Evolutionary conservation across 2,797 vertebrate genomes (phyloP), one percentile per base, ranked within the genome.

Genomic region (Microctenopoma steveboyesi): DNA sequence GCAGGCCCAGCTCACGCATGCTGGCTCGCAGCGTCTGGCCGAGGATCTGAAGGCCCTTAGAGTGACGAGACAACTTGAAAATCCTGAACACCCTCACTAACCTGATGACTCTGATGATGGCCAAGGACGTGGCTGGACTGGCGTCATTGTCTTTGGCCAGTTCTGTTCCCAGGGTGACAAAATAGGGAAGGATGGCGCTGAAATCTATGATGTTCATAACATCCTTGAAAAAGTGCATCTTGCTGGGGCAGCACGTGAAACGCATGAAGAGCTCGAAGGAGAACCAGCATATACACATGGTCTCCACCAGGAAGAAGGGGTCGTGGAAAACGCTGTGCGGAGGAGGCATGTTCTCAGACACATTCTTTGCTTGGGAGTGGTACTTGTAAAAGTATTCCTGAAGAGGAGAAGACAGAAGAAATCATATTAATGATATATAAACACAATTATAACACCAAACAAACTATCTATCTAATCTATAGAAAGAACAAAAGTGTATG

Each of bases 131-230:
- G 57, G 95, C 93, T 0, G 94, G 96, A 35, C 95, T 93, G 18
- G 90, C 91, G 0, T 95, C 95, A 2, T 93, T 85, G 78, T 94
- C 91, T 59, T 93, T 94, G 48, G 94, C 95, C 74, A 97, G 77
- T 90, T 97, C 96, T 0, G 96, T 96, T 80, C 95, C 95, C 76
- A 97, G 88, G 0, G 96, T 95, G 69, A 97, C 94, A 69, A 97
- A 97, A 73, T 95, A 97, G 0, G 96, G 96, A 9, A 96, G 81
- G 83, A 97, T 97, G 79, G 96, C 96, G 22, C 93, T 91, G 50
- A 96, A 96, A 79, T 97, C 96, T 25, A 97, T 97, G 60, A 97
- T 92, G 89, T 97, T 97, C 96, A 97, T 97, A 82, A 96, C 89
- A 4, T 96, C 94, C 86, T 96, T 96, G 89, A 97, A 97, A 87